Base-by-base conservation (phyloP, 1,140 invertebrate species). In the Drosophila aff. region DNA sequence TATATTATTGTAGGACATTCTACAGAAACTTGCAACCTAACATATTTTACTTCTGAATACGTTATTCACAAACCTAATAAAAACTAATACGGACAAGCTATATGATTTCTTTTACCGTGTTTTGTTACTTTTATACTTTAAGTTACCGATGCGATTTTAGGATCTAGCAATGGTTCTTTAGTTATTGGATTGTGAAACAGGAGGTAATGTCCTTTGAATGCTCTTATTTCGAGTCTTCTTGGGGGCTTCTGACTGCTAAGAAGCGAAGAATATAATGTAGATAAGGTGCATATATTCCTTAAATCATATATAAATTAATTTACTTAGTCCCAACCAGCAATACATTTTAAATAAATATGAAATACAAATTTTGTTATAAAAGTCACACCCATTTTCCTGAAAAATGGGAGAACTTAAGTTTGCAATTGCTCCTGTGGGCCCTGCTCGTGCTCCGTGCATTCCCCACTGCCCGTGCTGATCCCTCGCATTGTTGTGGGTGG, bases 401-500 rank as follows among this genome's bases (percentile, higher is more conserved):
- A 40, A 40, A 40, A 38, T 55, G 18, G 13, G 1, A 2, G 3
- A 55, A 55, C 21, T 38, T 23, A 11, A 23, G 21, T 40, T 38
- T 7, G 8, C 1, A 38, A 16, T 38, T 36, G 33, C 23, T 23
- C 21, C 33, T 38, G 52, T n/a, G 33, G 33, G 33, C 4, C 52
- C 21, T 38, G 15, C 33, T 16, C 4, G 18, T 16, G 21, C 15
- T 23, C 21, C 15, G n/a, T 55, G 33, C 11, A 2, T 16, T 16
- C 18, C 8, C 18, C 15, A 21, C 23, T 16, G 23, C 16, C 18
- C 47, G 11, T 38, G 31, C 11, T 36, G n/a, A 6, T 60, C 28
- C 36, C 33, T 8, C 53, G 36, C 49, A 58, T 74, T 81, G 44
- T 68, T 73, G 81, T 77, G 67, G 81, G 63, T 69, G 75, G 47